A percentile compares a stretch with the other conserved stretches of the same genome.
These are phyloP conservation scores for Lucifuga dentata DNA, from an alignment of 2,113 vertebrate genomes.

Conservation along the genomic window DNA sequence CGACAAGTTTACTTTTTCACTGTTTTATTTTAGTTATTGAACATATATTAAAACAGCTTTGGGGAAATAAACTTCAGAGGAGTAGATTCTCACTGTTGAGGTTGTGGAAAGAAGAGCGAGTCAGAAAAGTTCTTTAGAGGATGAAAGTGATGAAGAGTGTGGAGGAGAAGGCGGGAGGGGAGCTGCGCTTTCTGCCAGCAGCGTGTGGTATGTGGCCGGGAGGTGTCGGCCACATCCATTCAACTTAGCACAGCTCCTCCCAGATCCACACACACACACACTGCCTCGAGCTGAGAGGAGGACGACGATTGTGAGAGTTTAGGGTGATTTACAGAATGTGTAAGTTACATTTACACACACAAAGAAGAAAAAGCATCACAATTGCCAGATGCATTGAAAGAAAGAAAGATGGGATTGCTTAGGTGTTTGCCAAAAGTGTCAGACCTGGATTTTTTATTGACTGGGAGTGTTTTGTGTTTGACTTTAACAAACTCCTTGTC, in stretches of 20 bases:
- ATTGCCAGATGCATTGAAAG: neutral
- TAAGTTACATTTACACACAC: slow-evolving; percentile 33
- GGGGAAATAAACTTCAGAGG: neutral
- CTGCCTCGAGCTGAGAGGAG: slow-evolving; percentile 8
- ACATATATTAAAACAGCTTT: neutral
- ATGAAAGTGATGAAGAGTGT: slow-evolving; percentile 28
- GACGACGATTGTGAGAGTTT: slow-evolving; percentile 7
- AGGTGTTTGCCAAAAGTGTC: too few species aligned
- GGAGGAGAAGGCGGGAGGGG: neutral
- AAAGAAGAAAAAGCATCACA: neutral
- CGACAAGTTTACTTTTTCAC: neutral
- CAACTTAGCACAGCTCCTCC: slow-evolving; percentile 58
- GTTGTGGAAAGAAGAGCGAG: neutral
- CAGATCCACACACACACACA: slow-evolving; percentile 12
- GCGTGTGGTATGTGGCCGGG: slow-evolving; percentile 77
- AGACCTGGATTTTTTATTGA: too few species aligned
- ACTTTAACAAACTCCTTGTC: too few species aligned
- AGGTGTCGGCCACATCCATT: slow-evolving; percentile 68
- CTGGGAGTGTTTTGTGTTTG: neutral
- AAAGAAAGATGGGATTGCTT: neutral
- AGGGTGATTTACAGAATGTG: slow-evolving; percentile 38
- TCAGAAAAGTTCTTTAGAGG: neutral
- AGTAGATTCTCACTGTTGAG: neutral
- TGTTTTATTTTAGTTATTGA: too few species aligned
- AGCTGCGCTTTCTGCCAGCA: slow-evolving; percentile 43